Evolutionary conservation across 2,888 invertebrate genomes (phyloP).

Genomic region (Temnothorax rugatulus): DNA sequence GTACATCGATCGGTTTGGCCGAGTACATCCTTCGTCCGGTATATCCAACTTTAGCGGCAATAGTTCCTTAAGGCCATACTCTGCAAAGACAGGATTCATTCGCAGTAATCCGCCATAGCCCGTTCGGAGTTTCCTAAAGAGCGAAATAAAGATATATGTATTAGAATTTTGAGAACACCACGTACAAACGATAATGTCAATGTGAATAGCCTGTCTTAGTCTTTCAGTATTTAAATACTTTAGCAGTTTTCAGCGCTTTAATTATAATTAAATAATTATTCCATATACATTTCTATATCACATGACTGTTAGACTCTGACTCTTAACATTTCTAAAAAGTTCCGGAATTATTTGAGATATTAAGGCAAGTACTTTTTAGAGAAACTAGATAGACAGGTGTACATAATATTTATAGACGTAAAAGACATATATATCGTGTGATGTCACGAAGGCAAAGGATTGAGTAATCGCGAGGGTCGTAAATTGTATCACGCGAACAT

Average conservation of each 20-base stretch:
- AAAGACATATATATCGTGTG: background rate
- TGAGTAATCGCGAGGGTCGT: conserved; percentile 5
- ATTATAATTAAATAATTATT: too few relatives aligned
- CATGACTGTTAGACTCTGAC: background rate
- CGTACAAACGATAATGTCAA: background rate
- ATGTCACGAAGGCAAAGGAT: conserved; percentile 1
- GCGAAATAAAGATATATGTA: background rate
- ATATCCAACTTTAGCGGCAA: conserved; percentile 95
- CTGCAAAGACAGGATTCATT: conserved; percentile 96
- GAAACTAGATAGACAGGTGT: background rate
- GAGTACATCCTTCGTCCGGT: conserved; percentile 96
- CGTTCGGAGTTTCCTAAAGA: conserved; percentile 91
- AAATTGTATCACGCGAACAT: conserved; percentile 13
- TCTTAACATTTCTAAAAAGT: background rate
- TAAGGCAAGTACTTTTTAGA: background rate
- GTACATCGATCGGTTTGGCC: conserved; percentile 95
- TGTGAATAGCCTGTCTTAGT: background rate
- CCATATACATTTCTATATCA: background rate
- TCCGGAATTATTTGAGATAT: background rate
- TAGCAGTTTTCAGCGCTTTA: background rate
- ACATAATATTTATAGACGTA: conserved; percentile 10
- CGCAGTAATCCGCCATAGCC: conserved; percentile 94
- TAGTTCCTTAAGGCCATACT: conserved; percentile 95
- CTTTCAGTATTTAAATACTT: background rate
- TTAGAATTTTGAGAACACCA: background rate